Evolutionary conservation across 1,140 invertebrate species (phyloP).

Genomic region (Leguminivora glycinivorella): DNA sequence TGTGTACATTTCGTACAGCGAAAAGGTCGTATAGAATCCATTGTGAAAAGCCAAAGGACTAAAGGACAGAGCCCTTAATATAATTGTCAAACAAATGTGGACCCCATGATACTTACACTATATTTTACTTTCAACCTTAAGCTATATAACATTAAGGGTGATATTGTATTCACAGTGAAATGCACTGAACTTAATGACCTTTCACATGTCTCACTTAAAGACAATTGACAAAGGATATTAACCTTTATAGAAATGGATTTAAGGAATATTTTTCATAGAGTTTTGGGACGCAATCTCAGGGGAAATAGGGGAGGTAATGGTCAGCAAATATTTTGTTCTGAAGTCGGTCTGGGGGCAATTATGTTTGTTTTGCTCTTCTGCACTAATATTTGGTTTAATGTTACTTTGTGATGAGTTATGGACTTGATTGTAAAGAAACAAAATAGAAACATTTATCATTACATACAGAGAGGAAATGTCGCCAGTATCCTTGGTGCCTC

Average conservation of each 20-base stretch:
- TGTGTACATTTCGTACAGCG: slow-evolving; percentile 4
- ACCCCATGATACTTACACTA: background rate
- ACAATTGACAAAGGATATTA: background rate
- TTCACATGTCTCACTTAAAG: background rate
- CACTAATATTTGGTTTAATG: slow-evolving; percentile 4
- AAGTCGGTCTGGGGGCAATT: background rate
- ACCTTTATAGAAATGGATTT: background rate
- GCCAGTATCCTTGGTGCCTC: too few species aligned
- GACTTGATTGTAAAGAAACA: slow-evolving; percentile 30
- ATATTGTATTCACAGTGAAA: background rate
- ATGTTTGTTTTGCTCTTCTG: slow-evolving; percentile 12
- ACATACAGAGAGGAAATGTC: too few species aligned
- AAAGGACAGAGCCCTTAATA: slow-evolving; percentile 9
- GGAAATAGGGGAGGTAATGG: slow-evolving; percentile 16
- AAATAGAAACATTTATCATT: too few species aligned
- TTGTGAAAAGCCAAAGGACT: slow-evolving; percentile 1
- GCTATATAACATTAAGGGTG: background rate
- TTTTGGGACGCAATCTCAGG: background rate
- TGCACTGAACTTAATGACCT: slow-evolving; percentile 19
- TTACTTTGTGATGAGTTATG: background rate
- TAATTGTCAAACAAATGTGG: slow-evolving; percentile 17
- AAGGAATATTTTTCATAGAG: background rate
- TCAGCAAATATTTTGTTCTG: slow-evolving; percentile 17
- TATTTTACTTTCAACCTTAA: background rate
- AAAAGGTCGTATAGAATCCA: slow-evolving; percentile 4